Base-by-base conservation (phyloP, 2,888 invertebrate genomes). In the Digitonthophagus gazella region DNA sequence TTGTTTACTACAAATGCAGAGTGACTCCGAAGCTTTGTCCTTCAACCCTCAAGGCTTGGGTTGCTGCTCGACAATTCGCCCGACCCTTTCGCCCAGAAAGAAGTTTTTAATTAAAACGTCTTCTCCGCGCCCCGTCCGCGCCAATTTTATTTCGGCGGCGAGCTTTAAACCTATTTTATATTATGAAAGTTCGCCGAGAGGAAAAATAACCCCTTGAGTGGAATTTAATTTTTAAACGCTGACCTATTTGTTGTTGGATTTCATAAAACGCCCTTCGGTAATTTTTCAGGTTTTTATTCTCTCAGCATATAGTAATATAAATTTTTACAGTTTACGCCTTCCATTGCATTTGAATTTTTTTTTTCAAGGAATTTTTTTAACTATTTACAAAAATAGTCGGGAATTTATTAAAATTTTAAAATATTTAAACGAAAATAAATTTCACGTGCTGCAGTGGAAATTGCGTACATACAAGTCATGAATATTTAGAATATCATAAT, bases 61-160 rank as follows among this genome's bases (percentile, higher is more conserved):
- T 6, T 8, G 18, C 4, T n/a, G 65, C 16, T 6, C 3, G 18
- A 44, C 15, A 18, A 11, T 65, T 55, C 15, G 15, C 55, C 19
- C 55, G 28, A 15, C 16, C 55, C 55, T 19, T 65, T 44, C 16
- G 28, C 11, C 11, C 54, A 55, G n/a, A 54, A 65, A 55, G n/a
- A 65, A 65, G 15, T 65, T 65, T 65, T 65, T 65, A 65, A 65
- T 65, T 65, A 65, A 65, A 55, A 55, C 65, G 65, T 65, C 54
- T 65, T 19, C 65, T 44, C 11, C 28, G n/a, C n/a, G 28, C 11
- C 28, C 28, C 28, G 28, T 44, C 28, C 28, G 11, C 11, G 28
- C 8, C 28, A 8, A 44, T 44, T 44, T 44, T 44, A 44, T 44
- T 44, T 44, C 28, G 28, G 6, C 28, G 28, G 6, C 28, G 20